phyloP scores from a whole-genome alignment of 2,797 vertebrate genomes.

The Esox masquinongy region DNA sequence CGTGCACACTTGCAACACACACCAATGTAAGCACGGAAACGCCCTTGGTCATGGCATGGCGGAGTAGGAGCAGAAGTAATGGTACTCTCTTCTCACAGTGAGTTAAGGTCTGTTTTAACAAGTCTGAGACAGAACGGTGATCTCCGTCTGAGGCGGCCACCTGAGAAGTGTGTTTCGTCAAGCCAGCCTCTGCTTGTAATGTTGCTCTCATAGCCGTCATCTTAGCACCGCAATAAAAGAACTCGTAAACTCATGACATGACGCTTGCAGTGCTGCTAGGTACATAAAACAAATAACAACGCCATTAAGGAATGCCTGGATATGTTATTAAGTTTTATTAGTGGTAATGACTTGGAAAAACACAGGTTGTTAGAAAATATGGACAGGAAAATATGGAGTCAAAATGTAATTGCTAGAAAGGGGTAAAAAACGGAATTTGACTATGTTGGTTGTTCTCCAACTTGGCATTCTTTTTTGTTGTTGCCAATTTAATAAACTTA shows the following conservation, averaged over 20 bases:
- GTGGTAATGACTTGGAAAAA: constrained; percentile 34
- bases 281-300: constrained; percentile 44
- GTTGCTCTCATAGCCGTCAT: constrained; percentile 36
- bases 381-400: background rate
- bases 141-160: constrained; percentile 48
- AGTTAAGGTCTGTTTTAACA: constrained; percentile 41
- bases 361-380: background rate
- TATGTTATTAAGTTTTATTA: constrained; percentile 51
- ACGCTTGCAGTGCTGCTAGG: background rate
- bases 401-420: background rate
- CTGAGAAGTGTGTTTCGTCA: constrained; percentile 25
- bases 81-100: constrained; percentile 41
- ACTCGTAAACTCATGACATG: constrained; percentile 3
- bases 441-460: no score
- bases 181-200: constrained; percentile 28
- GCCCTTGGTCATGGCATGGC: constrained; percentile 21
- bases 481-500: no score
- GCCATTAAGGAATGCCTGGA: constrained; percentile 43
- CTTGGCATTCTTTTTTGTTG: no score
- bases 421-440: background rate
- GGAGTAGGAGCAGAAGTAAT: background rate
- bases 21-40: background rate
- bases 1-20: background rate
- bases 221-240: constrained; percentile 25
- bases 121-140: constrained; percentile 38